Evolutionary conservation across 2,888 invertebrate species (phyloP).

Genomic region (Torymus aiolomorphi): DNA sequence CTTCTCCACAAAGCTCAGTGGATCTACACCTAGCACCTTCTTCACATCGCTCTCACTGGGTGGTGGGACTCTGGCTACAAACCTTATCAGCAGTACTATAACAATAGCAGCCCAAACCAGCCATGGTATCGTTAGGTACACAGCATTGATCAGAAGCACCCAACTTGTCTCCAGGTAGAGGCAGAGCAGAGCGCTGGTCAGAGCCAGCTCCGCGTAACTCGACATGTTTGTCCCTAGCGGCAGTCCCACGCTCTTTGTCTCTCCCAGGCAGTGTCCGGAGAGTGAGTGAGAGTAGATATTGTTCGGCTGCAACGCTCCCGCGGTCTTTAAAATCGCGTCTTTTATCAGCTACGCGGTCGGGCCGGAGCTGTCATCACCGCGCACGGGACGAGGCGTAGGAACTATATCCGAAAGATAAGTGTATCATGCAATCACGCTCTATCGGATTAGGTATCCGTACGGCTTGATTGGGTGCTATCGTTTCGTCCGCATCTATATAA

Average conservation of each 20-base stretch:
- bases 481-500: too few species aligned
- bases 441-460: too few species aligned
- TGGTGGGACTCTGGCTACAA: constrained; percentile 65
- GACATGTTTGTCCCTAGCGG: too few species aligned
- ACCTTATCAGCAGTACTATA: constrained; percentile 63
- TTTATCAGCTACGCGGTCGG: too few species aligned
- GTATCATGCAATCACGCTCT: too few species aligned
- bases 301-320: too few species aligned
- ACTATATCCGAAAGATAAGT: constrained; percentile 11
- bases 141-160: constrained; percentile 61
- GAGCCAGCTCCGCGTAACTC: constrained; percentile 58
- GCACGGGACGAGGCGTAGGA: constrained; percentile 16
- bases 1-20: constrained; percentile 56
- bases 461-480: too few species aligned
- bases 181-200: constrained; percentile 66
- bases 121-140: constrained; percentile 70
- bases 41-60: constrained; percentile 64
- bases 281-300: too few species aligned
- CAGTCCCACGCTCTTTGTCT: too few species aligned
- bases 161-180: constrained; percentile 65
- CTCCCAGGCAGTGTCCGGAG: too few species aligned
- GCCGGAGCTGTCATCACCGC: too few species aligned
- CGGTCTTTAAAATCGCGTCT: too few species aligned
- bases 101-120: constrained; percentile 67
- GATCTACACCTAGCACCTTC: constrained; percentile 70